These are phyloP conservation scores for Platygyra sinensis DNA, from an alignment of 64 coral and sea anemone species.

Conservation along the genomic window DNA sequence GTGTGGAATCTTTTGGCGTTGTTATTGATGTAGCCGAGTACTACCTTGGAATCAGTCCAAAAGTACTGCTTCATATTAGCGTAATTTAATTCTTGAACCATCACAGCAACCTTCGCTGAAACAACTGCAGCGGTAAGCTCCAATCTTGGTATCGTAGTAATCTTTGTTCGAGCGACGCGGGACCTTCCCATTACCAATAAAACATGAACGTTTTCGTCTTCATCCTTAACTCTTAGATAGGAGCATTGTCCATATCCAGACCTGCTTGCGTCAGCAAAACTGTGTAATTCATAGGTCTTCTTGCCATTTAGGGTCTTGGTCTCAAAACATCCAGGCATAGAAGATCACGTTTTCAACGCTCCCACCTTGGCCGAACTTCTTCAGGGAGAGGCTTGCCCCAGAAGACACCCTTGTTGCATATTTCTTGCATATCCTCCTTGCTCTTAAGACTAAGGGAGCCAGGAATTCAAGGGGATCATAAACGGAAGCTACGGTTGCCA, in stretches of 20 bases:
- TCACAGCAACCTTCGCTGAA: slow-evolving; percentile 2
- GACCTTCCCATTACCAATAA: not conserved
- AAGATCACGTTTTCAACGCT: not conserved
- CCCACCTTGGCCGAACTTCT: slow-evolving; percentile 1
- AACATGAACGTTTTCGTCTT: not conserved
- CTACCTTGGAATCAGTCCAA: slow-evolving; percentile 5
- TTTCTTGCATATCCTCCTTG: slow-evolving; percentile 22
- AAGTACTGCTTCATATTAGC: too few species aligned
- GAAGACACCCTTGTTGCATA: not conserved
- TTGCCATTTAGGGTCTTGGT: not conserved
- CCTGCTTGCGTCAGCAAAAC: not conserved
- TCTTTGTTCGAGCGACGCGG: not conserved
- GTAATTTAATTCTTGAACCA: slow-evolving; percentile 11
- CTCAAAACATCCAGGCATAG: not conserved
- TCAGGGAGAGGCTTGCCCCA: not conserved
- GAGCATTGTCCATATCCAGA: not conserved
- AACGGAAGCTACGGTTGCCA: not conserved
- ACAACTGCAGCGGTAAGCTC: slow-evolving; percentile 12
- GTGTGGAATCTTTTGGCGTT: slow-evolving; percentile 17
- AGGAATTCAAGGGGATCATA: slow-evolving; percentile 35
- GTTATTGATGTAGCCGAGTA: not conserved
- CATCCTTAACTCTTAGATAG: not conserved
- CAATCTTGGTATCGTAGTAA: slow-evolving; percentile 1
- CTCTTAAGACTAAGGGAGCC: not conserved
- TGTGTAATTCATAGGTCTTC: not conserved